Evolutionary conservation across 2,888 invertebrate species (phyloP).

Genomic region (Aethes cnicana): DNA sequence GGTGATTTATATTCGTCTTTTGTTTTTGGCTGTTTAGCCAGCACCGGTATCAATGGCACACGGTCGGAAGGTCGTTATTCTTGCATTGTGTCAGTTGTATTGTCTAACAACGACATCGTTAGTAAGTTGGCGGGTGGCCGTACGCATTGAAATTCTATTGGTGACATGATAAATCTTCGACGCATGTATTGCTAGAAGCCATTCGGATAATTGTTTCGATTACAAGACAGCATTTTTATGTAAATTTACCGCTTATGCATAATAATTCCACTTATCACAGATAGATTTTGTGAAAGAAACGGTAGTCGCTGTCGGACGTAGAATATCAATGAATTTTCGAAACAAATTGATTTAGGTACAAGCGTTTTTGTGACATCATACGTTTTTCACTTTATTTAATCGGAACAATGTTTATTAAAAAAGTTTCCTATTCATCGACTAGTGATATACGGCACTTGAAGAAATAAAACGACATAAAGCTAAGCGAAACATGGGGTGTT

Average conservation of each 20-base stretch:
- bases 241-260: conserved; percentile 36
- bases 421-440: conserved; percentile 50
- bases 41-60: conserved; percentile 68
- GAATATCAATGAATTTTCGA: conserved; percentile 32
- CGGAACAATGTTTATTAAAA: conserved; percentile 42
- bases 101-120: conserved; percentile 78
- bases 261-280: conserved; percentile 28
- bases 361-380: neutral
- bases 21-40: conserved; percentile 79
- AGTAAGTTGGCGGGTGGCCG: conserved; percentile 79
- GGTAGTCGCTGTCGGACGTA: conserved; percentile 25
- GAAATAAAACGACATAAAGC: conserved; percentile 74
- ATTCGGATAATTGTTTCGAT: conserved; percentile 64
- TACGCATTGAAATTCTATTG: conserved; percentile 75
- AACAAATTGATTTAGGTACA: conserved; percentile 16
- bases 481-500: conserved; percentile 65
- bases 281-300: conserved; percentile 17
- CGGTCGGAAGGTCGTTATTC: conserved; percentile 75
- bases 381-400: conserved; percentile 41
- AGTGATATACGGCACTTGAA: conserved; percentile 75
- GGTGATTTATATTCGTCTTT: conserved; percentile 79
- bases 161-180: conserved; percentile 69
- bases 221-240: conserved; percentile 47
- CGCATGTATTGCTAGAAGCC: conserved; percentile 55
- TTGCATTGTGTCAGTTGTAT: conserved; percentile 75